Evolutionary conservation across 2,888 invertebrate genomes (phyloP), one percentile per base, ranked within the genome.

Genomic region (Ypsolopha sequella): DNA sequence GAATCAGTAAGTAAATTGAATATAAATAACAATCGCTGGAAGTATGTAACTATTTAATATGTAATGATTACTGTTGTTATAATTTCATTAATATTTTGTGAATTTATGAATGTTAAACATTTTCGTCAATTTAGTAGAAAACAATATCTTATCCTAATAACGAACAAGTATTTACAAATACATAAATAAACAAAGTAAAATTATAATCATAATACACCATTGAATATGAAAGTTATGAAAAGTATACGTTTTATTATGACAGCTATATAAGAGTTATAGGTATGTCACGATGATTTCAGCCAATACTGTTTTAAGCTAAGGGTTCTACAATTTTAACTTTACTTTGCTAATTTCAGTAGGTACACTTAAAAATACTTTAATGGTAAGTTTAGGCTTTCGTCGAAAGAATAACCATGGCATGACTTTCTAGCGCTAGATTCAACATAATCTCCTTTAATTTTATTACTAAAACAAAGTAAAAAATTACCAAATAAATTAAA

Each of bases 321-420:
- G 8, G 10, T 33, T 35, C 34, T 47, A 11, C 36, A 47, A 43
- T 11, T 10, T 34, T 46, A 14, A 34, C 34, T 11, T 11, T 13
- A 43, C 49, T 57, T 51, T 57, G 56, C 24, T 24, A 24, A 24
- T 24, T 24, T 24, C 24, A 24, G 24, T 24, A 24, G 24, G 24
- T 24, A 24, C n/a, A 53, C 38, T 52, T 39, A 33, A 47, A 24
- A 13, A 45, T 39, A 48, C n/a, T 48, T 10, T 67, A 73, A 62
- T 73, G 73, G 75, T 74, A 73, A 72, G 70, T 68, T 64, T 63
- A 60, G 70, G 72, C 70, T 66, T 58, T 58, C 54, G 56, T 58
- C 55, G 59, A 53, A 56, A 56, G 53, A 58, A 57, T 55, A 55
- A 47, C 41, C 46, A 51, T 49, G 51, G 38, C 38, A 52, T 55